These are phyloP conservation scores for Drepana arcuata DNA, from an alignment of 1,140 invertebrate genomes.

Conservation along the genomic window DNA sequence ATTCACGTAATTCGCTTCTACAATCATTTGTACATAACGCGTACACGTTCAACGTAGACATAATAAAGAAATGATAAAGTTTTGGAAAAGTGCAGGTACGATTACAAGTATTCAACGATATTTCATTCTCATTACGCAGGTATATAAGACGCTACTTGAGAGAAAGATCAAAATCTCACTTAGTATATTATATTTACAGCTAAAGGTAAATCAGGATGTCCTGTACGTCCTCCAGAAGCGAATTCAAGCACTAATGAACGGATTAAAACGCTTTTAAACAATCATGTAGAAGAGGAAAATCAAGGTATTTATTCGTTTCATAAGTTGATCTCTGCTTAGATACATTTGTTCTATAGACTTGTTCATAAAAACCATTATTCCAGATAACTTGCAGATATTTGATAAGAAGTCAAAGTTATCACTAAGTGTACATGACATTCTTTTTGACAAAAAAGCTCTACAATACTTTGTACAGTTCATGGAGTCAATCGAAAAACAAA, in stretches of 20 bases:
- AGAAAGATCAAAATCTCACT: no score
- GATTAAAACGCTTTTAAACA: no score
- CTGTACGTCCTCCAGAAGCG: slow-evolving; percentile 51
- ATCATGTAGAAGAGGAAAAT: no score
- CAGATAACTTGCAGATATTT: slow-evolving; percentile 42
- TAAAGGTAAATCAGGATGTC: slow-evolving; percentile 60
- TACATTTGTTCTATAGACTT: no score
- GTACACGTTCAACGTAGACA: slow-evolving; percentile 3
- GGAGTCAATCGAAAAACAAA: slow-evolving; percentile 51
- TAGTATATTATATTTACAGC: slow-evolving; percentile 37
- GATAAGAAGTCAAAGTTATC: slow-evolving; percentile 59
- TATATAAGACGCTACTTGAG: slow-evolving; percentile 3
- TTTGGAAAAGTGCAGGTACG: slow-evolving; percentile 66
- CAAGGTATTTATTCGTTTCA: no score
- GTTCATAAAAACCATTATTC: no score
- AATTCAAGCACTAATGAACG: no score
- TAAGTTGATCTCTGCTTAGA: no score
- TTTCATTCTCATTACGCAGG: no score
- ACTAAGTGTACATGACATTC: slow-evolving; percentile 52
- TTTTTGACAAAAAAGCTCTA: slow-evolving; percentile 47
- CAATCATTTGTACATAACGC: slow-evolving; percentile 4
- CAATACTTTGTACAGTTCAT: slow-evolving; percentile 63
- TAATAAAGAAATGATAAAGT: slow-evolving; percentile 54
- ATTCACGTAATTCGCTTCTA: slow-evolving; percentile 19
- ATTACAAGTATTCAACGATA: slow-evolving; percentile 3